Conservation (phyloP, 2,797 vertebrate genomes). For the Tangara arthus region DNA sequence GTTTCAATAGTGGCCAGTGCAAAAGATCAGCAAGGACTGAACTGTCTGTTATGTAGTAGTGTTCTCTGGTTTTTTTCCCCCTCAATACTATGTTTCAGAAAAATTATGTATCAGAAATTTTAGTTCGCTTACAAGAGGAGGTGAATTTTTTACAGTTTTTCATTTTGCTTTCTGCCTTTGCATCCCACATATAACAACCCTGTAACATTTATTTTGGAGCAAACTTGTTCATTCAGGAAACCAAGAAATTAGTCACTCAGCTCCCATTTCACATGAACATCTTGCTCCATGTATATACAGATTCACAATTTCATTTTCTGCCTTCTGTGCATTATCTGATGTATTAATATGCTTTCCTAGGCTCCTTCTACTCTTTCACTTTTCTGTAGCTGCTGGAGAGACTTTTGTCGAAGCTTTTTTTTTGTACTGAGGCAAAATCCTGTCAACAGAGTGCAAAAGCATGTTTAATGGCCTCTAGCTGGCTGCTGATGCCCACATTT, state of each 20-base stretch:
- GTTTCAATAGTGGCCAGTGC: not conserved
- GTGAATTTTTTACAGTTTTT: not conserved
- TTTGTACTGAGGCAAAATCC: conserved; percentile 45
- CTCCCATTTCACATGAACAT: not conserved
- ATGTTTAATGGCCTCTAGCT: conserved; percentile 63
- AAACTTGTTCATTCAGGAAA: not conserved
- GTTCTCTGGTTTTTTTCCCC: fast-evolving
- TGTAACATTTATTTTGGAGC: not conserved
- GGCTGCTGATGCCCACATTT: conserved; percentile 56
- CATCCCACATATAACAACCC: not conserved
- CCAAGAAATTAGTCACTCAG: not conserved
- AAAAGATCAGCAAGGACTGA: not conserved
- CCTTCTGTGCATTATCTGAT: not conserved
- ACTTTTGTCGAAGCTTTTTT: conserved; percentile 47
- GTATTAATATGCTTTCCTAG: conserved; percentile 53
- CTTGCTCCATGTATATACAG: not conserved
- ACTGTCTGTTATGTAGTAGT: not conserved
- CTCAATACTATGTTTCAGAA: not conserved
- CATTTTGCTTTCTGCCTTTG: not conserved
- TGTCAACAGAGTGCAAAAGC: conserved; percentile 53
- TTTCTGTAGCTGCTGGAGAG: conserved; percentile 48
- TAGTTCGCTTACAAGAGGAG: not conserved
- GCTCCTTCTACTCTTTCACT: conserved; percentile 9
- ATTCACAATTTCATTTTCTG: not conserved
- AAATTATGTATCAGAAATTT: not conserved